Evolutionary conservation across 2,113 vertebrate genomes (phyloP).

Genomic region (Prunella himalayana): DNA sequence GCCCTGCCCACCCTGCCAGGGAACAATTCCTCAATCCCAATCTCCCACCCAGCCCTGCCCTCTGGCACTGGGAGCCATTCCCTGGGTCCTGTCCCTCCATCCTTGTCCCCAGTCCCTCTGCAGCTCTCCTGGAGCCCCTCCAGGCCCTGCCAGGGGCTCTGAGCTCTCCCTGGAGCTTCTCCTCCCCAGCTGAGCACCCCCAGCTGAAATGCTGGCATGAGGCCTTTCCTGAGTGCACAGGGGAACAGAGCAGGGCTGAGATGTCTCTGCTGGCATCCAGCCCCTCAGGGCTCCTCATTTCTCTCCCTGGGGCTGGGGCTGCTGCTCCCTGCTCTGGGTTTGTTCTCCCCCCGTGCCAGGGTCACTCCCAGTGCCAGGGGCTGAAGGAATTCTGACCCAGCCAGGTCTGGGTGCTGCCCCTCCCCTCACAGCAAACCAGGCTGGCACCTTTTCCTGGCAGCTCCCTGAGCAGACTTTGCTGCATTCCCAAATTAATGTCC

Average conservation of each 20-base stretch:
- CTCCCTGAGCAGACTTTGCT: neutral
- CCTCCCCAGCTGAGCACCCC: accelerated
- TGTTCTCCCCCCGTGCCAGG: accelerated
- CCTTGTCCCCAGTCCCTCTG: neutral
- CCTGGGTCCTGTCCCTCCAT: neutral
- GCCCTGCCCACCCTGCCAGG: neutral
- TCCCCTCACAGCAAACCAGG: accelerated
- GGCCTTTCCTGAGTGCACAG: neutral
- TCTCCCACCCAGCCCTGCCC: neutral
- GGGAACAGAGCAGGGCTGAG: neutral
- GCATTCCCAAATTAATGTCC: neutral
- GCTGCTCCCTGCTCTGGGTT: neutral
- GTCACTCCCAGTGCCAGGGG: accelerated
- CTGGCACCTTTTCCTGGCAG: accelerated
- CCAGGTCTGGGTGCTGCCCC: neutral
- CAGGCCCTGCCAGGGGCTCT: neutral
- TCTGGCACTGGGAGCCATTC: neutral
- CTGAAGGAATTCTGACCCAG: neutral
- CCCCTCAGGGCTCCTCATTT: accelerated
- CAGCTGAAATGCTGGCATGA: neutral
- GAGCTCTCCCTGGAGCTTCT: neutral
- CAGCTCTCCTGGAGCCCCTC: neutral
- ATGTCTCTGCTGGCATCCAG: accelerated
- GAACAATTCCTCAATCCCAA: neutral
- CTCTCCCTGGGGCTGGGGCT: neutral